Percentiles rank a stretch among this genome's conserved stretches.
Conservation (phyloP, 1,140 invertebrate species). For the Bilobella aurantiaca region DNA sequence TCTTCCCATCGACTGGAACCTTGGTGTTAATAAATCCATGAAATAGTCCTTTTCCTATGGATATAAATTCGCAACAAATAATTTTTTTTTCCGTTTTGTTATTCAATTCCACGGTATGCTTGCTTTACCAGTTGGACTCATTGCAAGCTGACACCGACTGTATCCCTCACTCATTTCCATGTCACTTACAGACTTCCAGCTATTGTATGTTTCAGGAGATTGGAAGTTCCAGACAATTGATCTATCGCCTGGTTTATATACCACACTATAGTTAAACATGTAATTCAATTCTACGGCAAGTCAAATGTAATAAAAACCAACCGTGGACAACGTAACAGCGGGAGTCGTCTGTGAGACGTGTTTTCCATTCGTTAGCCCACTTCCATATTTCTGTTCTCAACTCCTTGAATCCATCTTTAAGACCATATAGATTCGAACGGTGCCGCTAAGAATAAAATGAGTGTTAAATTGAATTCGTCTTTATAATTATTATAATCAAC, state of each 20-base stretch:
- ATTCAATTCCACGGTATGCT: too few species aligned
- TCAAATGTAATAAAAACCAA: too few species aligned
- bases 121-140: constrained; percentile 51
- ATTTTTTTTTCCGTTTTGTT: neutral
- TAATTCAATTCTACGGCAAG: too few species aligned
- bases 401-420: constrained; percentile 49
- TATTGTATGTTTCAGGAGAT: constrained; percentile 49
- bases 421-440: constrained; percentile 18
- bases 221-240: constrained; percentile 60
- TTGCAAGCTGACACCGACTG: constrained; percentile 52
- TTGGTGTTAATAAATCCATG: constrained; percentile 30
- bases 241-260: constrained; percentile 52
- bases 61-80: neutral
- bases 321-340: constrained; percentile 45
- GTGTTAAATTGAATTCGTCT: too few species aligned
- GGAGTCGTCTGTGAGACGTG: constrained; percentile 49
- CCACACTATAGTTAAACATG: too few species aligned
- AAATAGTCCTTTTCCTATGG: constrained; percentile 20
- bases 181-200: constrained; percentile 65
- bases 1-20: constrained; percentile 25
- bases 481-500: too few species aligned
- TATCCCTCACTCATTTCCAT: constrained; percentile 67
- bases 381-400: constrained; percentile 55
- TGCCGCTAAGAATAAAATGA: neutral
- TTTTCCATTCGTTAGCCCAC: constrained; percentile 57